These are phyloP conservation scores for Jordanella pulchra DNA, from an alignment of 2,797 vertebrate species.

Conservation along the genomic window DNA sequence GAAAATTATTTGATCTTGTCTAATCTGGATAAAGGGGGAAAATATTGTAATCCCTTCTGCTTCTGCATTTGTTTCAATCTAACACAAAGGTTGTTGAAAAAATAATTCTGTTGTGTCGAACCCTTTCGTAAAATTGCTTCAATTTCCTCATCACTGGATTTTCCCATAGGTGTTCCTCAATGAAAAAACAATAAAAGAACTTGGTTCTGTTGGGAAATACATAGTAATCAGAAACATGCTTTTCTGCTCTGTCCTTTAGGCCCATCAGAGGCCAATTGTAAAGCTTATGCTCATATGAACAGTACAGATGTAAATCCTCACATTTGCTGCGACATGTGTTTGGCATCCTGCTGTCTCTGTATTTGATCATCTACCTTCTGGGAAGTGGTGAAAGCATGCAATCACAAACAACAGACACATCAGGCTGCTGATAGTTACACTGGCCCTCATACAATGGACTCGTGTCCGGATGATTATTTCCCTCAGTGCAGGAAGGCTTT, in stretches of 20 bases:
- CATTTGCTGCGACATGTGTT: slow-evolving; percentile 64
- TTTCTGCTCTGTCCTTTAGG: slow-evolving; percentile 31
- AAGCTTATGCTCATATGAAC: slow-evolving; percentile 66
- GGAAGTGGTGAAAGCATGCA: slow-evolving; percentile 68
- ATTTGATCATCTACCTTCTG: slow-evolving; percentile 76
- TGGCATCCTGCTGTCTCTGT: slow-evolving; percentile 70
- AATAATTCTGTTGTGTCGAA: slow-evolving; percentile 58
- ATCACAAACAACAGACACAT: slow-evolving; percentile 67
- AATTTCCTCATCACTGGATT: slow-evolving; percentile 54
- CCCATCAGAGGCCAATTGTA: slow-evolving; percentile 50
- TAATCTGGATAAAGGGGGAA: slow-evolving; percentile 75
- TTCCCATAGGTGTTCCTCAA: slow-evolving; percentile 67
- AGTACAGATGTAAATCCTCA: slow-evolving; percentile 77
- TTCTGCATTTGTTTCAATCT: slow-evolving; percentile 43
- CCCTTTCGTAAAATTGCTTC: slow-evolving; percentile 63
- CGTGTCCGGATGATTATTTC: slow-evolving; percentile 62
- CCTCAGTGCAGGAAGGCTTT: slow-evolving; percentile 58
- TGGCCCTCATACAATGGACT: slow-evolving; percentile 67
- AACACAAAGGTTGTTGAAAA: slow-evolving; percentile 52
- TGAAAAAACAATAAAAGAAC: slow-evolving; percentile 62
- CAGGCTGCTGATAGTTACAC: slow-evolving; percentile 63
- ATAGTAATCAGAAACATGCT: slow-evolving; percentile 33
- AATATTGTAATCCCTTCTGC: slow-evolving; percentile 74
- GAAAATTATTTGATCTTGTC: slow-evolving; percentile 83
- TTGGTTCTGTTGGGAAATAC: slow-evolving; percentile 61